Base-by-base conservation (phyloP, 2,888 invertebrate genomes). In the Ametastegia equiseti region DNA sequence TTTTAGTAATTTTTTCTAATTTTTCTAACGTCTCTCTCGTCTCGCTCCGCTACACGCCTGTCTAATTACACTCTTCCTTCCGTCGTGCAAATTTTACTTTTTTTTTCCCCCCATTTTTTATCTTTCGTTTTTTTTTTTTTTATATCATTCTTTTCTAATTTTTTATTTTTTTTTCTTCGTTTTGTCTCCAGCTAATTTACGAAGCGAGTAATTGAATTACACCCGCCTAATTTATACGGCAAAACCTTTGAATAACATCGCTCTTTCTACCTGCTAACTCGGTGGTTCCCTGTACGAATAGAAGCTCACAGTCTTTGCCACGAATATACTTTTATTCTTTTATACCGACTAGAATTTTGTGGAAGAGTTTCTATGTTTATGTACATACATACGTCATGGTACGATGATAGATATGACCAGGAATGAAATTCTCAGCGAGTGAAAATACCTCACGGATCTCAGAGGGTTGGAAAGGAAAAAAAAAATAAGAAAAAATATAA, bases 21-120 rank as follows among this genome's bases (percentile, higher is more conserved):
- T 30, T 71, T 71, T 71, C 71, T 71, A 71, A 71, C 57, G 63
- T 47, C 30, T 60, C 81, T 47, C 67, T 77, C 67, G 27, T 50
- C 47, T 54, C 30, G 23, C 60, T 60, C 60, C 60, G 54, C 23
- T 15, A 63, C 65, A 11, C 50, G 63, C 33, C 71, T 77, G 57
- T 60, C n/a, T 23, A 81, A 75, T 80, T 57, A 80, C 77, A 80
- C 77, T 73, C 78, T 73, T 39, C 73, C 80, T 77, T 81, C 82
- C 63, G 60, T 75, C 82, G 15, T 15, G 45, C 69, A 60, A 73
- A 80, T 78, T 79, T 83, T 80, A 69, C 79, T 39, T 73, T 67
- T 65, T 54, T 73, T 69, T 65, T 45, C 39, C 39, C 30, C n/a
- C 39, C 13, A 63, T 30, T 23, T 27, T 47, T 36, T 33, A 27